phyloP scores from a whole-genome alignment of 2,888 invertebrate genomes.

The Campoplex capitator region DNA sequence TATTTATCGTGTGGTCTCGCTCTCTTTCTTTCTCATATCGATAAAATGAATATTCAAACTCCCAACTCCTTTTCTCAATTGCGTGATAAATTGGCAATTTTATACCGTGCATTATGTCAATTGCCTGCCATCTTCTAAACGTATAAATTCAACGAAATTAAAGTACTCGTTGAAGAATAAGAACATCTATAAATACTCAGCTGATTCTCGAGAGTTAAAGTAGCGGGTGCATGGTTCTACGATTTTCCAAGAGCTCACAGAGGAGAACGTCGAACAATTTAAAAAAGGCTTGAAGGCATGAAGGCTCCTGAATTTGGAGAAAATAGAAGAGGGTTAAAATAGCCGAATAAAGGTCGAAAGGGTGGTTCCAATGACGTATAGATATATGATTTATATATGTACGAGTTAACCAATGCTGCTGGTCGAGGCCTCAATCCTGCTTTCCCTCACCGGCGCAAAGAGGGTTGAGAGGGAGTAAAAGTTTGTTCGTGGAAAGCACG shows the following conservation, averaged over 20 bases:
- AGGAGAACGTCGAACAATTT: constrained; percentile 22
- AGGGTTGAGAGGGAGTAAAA: constrained; percentile 69
- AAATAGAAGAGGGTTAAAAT: constrained; percentile 45
- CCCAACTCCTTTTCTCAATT: constrained; percentile 7
- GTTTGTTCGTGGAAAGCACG: constrained; percentile 81
- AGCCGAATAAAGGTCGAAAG: constrained; percentile 58
- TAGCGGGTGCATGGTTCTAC: neutral
- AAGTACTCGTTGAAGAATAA: neutral
- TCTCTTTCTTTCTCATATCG: neutral
- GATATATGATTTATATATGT: neutral
- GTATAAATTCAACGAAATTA: constrained; percentile 4
- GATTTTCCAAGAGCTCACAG: constrained; percentile 29
- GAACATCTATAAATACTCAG: neutral
- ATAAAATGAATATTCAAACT: constrained; percentile 56
- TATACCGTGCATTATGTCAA: neutral
- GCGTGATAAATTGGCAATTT: constrained; percentile 12
- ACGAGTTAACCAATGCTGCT: constrained; percentile 9
- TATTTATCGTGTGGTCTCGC: constrained; percentile 26
- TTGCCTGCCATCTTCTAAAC: neutral
- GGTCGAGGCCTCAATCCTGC: constrained; percentile 18
- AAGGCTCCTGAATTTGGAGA: neutral
- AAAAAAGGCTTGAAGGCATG: constrained; percentile 32
- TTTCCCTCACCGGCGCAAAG: constrained; percentile 21
- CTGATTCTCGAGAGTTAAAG: neutral
- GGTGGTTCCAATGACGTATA: constrained; percentile 31